Percentiles rank a stretch among this genome's conserved stretches.
phyloP scores from a whole-genome alignment of 2,888 invertebrate species.

The Orthonevra nobilis region DNA sequence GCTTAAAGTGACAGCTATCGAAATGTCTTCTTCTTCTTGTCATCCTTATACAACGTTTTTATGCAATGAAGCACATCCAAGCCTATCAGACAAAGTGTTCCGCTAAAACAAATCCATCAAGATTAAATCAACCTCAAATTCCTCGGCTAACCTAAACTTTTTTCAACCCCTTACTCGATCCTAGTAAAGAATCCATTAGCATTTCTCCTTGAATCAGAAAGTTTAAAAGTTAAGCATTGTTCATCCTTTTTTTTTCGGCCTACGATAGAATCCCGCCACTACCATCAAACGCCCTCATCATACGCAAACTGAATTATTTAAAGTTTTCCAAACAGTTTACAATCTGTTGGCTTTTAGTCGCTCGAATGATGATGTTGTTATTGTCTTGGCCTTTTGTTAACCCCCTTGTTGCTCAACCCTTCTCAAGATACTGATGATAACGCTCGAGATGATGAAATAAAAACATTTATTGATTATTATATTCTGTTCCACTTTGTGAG shows the following conservation, averaged over 20 bases:
- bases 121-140: conserved; percentile 59
- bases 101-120: conserved; percentile 51
- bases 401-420: neutral
- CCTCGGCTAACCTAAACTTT: conserved; percentile 30
- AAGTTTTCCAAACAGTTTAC: conserved; percentile 66
- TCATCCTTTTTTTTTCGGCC: conserved; percentile 17
- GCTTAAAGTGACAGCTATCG: too few relatives aligned
- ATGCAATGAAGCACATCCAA: conserved; percentile 45
- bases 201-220: conserved; percentile 52
- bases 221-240: conserved; percentile 57
- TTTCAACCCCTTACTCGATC: conserved; percentile 21
- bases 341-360: conserved; percentile 66
- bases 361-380: conserved; percentile 64
- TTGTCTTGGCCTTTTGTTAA: conserved; percentile 48
- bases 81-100: conserved; percentile 40
- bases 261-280: neutral
- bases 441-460: conserved; percentile 54
- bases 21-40: too few relatives aligned
- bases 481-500: conserved; percentile 40
- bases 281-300: neutral
- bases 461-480: conserved; percentile 67
- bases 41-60: too few relatives aligned
- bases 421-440: conserved; percentile 39
- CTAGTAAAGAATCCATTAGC: conserved; percentile 53
- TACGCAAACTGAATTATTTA: conserved; percentile 35